Percentiles rank a stretch among this genome's conserved stretches.
Conservation (phyloP, 2,113 vertebrate genomes). For the Nematolebias whitei region DNA sequence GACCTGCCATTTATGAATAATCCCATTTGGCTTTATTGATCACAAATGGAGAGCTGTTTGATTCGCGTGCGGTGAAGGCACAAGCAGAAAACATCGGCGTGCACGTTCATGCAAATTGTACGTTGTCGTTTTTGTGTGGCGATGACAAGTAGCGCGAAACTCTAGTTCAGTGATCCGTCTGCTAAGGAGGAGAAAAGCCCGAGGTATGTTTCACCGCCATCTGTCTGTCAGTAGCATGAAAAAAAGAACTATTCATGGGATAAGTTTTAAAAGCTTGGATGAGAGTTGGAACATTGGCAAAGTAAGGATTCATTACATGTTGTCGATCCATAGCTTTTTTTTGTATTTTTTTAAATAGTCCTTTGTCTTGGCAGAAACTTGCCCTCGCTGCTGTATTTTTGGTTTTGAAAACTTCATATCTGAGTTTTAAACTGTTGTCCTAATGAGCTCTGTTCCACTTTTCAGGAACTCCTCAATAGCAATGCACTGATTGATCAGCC, state of each 20-base stretch:
- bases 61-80: neutral
- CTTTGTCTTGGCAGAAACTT: too few relatives aligned
- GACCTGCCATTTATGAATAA: constrained; percentile 10
- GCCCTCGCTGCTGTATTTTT: too few relatives aligned
- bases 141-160: constrained; percentile 4
- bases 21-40: constrained; percentile 40
- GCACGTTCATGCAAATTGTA: neutral
- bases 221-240: neutral
- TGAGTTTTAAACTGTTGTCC: too few relatives aligned
- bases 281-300: neutral
- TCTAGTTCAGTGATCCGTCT: neutral
- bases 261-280: neutral
- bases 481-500: too few relatives aligned
- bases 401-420: too few relatives aligned
- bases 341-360: too few relatives aligned
- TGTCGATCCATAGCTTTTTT: neutral
- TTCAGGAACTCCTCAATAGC: too few relatives aligned
- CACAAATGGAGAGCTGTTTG: constrained; percentile 6
- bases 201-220: neutral
- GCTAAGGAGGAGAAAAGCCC: neutral
- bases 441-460: too few relatives aligned
- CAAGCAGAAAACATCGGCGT: constrained; percentile 10
- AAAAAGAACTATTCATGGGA: neutral
- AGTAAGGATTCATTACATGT: neutral
- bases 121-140: neutral